These are phyloP conservation scores for Miichthys miiuy DNA, from an alignment of 2,797 vertebrate species.

Conservation along the genomic window DNA sequence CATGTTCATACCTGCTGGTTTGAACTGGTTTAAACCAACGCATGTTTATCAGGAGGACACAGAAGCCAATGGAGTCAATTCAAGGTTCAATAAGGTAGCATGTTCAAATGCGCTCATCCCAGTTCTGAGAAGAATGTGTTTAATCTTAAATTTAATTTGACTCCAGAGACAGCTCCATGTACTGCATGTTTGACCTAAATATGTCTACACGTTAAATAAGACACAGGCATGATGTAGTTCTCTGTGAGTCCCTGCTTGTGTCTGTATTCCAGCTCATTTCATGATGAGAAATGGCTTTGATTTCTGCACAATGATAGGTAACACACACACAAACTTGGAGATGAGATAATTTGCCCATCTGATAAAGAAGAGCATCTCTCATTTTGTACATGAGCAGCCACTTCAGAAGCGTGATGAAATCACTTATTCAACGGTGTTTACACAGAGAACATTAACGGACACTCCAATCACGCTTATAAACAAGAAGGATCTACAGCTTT, in stretches of 20 bases:
- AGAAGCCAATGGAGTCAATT: background rate
- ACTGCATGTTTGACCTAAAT: background rate
- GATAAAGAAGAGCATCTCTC: background rate
- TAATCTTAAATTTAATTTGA: background rate
- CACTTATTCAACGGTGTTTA: conserved; percentile 8
- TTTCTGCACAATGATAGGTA: background rate
- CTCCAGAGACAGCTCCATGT: background rate
- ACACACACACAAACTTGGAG: background rate
- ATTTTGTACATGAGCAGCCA: background rate
- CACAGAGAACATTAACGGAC: conserved; percentile 9
- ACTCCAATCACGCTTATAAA: conserved; percentile 26
- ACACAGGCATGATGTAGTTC: background rate
- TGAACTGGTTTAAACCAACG: conserved; percentile 35
- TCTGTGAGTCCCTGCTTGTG: background rate
- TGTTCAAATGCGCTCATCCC: background rate
- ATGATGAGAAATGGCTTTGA: background rate
- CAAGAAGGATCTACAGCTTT: conserved; percentile 20
- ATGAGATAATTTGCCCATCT: background rate
- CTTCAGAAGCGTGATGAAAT: conserved; percentile 3
- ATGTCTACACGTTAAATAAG: background rate
- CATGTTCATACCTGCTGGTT: background rate
- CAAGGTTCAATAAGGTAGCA: background rate
- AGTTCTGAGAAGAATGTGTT: background rate
- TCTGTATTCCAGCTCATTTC: background rate
- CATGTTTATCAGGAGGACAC: conserved; percentile 14